phyloP scores from a whole-genome alignment of 2,888 invertebrate species.

The Mesoligia furuncula region DNA sequence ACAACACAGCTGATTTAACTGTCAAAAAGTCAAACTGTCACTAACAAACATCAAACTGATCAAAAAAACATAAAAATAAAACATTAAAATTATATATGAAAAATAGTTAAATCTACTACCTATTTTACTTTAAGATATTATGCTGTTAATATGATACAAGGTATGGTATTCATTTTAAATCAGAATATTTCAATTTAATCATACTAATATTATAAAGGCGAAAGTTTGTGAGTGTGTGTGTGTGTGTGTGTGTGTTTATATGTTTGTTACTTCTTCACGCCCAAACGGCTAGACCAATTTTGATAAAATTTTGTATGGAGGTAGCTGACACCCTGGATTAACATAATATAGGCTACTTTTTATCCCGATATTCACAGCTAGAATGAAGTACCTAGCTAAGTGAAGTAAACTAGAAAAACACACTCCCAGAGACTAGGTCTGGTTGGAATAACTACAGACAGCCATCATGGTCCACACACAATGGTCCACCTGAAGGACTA shows the following conservation, averaged over 20 bases:
- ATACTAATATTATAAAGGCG: too few relatives aligned
- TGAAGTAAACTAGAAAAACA: neutral
- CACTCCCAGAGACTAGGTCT: neutral
- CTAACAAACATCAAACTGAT: conserved; percentile 17
- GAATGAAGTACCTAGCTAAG: neutral
- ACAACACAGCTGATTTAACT: conserved; percentile 26
- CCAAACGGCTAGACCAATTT: too few relatives aligned
- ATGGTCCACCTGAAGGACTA: too few relatives aligned
- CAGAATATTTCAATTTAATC: neutral
- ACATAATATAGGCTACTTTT: too few relatives aligned
- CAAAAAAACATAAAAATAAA: conserved; percentile 31
- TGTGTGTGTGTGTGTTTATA: too few relatives aligned
- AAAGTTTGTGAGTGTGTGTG: too few relatives aligned
- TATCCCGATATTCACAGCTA: too few relatives aligned
- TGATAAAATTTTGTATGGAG: too few relatives aligned
- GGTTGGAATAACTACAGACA: neutral
- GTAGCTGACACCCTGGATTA: too few relatives aligned
- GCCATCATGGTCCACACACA: too few relatives aligned
- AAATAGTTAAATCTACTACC: neutral
- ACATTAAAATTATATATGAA: neutral
- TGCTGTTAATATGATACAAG: conserved; percentile 36
- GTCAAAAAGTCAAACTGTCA: conserved; percentile 40
- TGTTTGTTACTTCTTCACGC: too few relatives aligned
- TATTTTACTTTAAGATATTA: conserved; percentile 1
- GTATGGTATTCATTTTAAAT: conserved; percentile 38